Base-by-base conservation (phyloP, 2,888 invertebrate genomes). In the Monoplex corrugatus region DNA sequence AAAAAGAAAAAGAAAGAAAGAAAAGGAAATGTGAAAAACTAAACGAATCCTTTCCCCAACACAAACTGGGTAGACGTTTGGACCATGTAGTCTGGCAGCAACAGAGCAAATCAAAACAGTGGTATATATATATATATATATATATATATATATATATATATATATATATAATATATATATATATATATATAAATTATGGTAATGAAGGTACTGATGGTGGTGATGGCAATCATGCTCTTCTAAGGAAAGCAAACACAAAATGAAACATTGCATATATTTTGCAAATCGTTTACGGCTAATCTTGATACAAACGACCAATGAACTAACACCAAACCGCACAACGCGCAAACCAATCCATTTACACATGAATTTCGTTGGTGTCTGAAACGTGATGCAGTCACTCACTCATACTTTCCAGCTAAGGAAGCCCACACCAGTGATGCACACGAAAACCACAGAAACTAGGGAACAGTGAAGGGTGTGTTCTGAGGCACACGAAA, bases 311-410 rank as follows among this genome's bases (percentile, higher is more conserved):
- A 63, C 16, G 28, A 16, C 63, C 3, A 63, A 63, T 3, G 6
- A 68, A 68, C 28, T 28, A 68, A 23, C 28, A 23, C 23, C 16
- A 68, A 23, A 68, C 68, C 6, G 8, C 1, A 23, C n/a, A n/a
- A 68, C 28, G n/a, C 68, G 32, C 16, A 63, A 23, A 68, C 68
- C 8, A 23, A 68, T n/a, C 23, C 68, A 68, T 68, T 68, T 28
- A n/a, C 68, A 68, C 68, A 68, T 68, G 68, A 68, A 68, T n/a
- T 68, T 68, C 68, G 68, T 68, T 68, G 68, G 68, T n/a, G 68
- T 68, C 8, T 68, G 28, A 68, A 68, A 8, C 68, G 32, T 32
- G 8, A 68, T 8, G 68, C 8, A n/a, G 6, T 8, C 28, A 28
- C n/a, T 68, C 28, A n/a, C 68, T 23, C 32, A 8, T 32, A 28